phyloP scores from a whole-genome alignment of 1,140 invertebrate genomes.

The Cepaea nemoralis region DNA sequence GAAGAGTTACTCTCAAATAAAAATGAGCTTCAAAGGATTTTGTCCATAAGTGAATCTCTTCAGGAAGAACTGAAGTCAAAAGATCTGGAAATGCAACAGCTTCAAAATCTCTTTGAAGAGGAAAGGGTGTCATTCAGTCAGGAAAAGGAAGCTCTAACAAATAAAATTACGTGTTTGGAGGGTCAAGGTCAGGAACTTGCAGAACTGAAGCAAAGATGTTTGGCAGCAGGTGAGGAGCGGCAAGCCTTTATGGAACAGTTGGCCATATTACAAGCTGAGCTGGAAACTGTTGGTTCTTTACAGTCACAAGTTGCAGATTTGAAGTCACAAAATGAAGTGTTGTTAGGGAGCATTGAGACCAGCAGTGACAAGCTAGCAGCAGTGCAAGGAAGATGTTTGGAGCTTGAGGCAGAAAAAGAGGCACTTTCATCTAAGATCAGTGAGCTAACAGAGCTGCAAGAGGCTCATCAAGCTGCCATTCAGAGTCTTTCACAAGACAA shows the following conservation, averaged over 20 bases:
- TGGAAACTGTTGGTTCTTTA: constrained; percentile 25
- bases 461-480: background rate
- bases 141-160: background rate
- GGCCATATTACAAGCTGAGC: background rate
- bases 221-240: constrained; percentile 5
- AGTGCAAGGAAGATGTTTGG: background rate
- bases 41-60: constrained; percentile 14
- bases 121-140: background rate
- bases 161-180: background rate
- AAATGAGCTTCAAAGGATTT: background rate
- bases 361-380: background rate
- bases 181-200: background rate
- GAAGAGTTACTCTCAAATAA: background rate
- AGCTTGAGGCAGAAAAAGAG: constrained; percentile 13
- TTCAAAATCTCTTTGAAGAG: background rate
- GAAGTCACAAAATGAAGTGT: constrained; percentile 1
- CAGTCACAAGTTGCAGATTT: constrained; percentile 24
- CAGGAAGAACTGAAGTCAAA: constrained; percentile 5
- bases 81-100: constrained; percentile 6
- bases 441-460: constrained; percentile 1
- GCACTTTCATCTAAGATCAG: background rate
- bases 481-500: background rate
- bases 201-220: constrained; percentile 6
- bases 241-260: constrained; percentile 3
- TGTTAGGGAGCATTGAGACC: background rate